Conservation (phyloP, 2,888 invertebrate species). For the Tipula helvola region DNA sequence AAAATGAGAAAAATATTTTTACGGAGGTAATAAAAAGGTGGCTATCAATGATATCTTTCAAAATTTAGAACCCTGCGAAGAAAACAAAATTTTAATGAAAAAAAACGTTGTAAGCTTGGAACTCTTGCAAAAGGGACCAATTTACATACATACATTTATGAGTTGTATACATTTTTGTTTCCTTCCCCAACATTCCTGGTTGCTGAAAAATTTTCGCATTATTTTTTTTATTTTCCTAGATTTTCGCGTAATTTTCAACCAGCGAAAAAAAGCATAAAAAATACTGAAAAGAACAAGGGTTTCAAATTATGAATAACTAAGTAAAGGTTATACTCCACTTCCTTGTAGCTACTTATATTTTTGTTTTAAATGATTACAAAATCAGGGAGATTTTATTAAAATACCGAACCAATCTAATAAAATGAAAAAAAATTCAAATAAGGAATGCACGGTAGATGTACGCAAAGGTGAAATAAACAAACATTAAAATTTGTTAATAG, state of each 20-base stretch:
- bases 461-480: background rate
- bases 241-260: background rate
- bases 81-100: background rate
- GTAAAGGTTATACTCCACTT: background rate
- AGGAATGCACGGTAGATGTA: background rate
- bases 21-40: background rate
- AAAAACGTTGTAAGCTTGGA: background rate
- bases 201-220: background rate
- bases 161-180: background rate
- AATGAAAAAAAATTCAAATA: background rate
- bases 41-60: background rate
- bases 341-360: background rate
- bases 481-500: background rate
- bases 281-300: background rate
- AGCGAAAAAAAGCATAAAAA: background rate
- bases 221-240: background rate
- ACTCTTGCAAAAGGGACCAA: background rate
- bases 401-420: background rate
- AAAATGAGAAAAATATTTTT: background rate
- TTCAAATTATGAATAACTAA: background rate
- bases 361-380: background rate
- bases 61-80: background rate
- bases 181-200: background rate
- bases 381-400: background rate
- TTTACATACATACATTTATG: background rate